phyloP scores from a whole-genome alignment of 2,113 vertebrate species.

The Calcarius ornatus region DNA sequence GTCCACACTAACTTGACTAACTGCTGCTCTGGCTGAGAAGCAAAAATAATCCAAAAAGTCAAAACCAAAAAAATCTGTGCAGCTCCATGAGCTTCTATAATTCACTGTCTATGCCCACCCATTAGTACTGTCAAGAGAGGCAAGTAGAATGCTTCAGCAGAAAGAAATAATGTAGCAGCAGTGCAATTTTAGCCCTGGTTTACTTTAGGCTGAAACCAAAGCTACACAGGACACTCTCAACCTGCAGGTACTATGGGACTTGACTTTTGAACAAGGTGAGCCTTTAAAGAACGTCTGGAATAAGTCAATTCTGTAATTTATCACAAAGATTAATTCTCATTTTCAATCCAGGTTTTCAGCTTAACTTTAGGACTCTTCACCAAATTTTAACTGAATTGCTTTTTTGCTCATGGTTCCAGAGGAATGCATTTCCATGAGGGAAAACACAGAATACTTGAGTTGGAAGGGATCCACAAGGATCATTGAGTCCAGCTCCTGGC shows the following conservation, averaged over 20 bases:
- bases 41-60: background rate
- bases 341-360: background rate
- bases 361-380: background rate
- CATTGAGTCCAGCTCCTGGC: rapidly evolving
- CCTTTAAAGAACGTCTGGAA: background rate
- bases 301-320: background rate
- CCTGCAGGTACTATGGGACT: rapidly evolving
- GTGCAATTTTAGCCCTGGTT: background rate
- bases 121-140: background rate
- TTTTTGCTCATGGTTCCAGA: background rate
- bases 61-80: background rate
- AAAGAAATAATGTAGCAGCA: background rate
- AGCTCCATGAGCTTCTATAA: background rate
- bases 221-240: background rate
- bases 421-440: background rate
- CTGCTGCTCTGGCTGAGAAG: background rate
- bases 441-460: background rate
- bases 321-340: background rate
- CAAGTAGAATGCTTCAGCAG: background rate
- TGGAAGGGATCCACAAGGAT: background rate
- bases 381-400: background rate
- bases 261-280: background rate
- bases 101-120: background rate
- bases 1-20: background rate
- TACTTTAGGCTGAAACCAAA: background rate